These are phyloP conservation scores for Sabatieria punctata DNA, from an alignment of 2,888 invertebrate genomes.

Conservation along the genomic window DNA sequence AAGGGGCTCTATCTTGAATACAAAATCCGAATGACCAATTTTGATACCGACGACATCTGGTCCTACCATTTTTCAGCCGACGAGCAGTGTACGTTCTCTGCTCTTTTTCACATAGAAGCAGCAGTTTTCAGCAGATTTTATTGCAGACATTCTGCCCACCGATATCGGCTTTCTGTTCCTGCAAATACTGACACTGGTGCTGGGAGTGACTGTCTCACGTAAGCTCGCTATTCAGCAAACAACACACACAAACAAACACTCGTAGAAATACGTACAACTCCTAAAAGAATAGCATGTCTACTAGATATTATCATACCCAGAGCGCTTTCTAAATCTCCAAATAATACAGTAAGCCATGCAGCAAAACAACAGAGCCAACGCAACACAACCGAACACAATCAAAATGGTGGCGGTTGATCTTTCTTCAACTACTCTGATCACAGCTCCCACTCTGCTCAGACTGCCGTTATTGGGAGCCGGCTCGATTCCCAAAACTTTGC, in stretches of 20 bases:
- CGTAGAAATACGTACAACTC: too few species aligned
- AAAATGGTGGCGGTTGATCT: too few species aligned
- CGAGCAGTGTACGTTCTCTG: slow-evolving; percentile 66
- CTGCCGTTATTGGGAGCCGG: neutral
- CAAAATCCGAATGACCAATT: slow-evolving; percentile 71
- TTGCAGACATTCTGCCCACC: slow-evolving; percentile 64
- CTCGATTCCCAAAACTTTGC: neutral
- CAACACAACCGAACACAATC: too few species aligned
- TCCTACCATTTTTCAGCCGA: slow-evolving; percentile 81
- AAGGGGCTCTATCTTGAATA: slow-evolving; percentile 61
- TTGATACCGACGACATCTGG: slow-evolving; percentile 58
- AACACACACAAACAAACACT: too few species aligned
- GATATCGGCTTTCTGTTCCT: slow-evolving; percentile 54
- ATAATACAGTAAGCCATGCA: too few species aligned
- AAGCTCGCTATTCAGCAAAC: slow-evolving; percentile 17
- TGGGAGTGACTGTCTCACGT: slow-evolving; percentile 52
- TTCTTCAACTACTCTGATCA: neutral
- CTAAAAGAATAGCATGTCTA: too few species aligned
- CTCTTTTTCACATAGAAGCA: too few species aligned
- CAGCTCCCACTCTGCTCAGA: neutral
- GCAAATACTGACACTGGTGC: slow-evolving; percentile 52
- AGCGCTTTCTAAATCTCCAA: too few species aligned
- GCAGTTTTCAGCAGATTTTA: too few species aligned
- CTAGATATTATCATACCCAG: too few species aligned
- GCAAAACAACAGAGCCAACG: too few species aligned